Percentiles rank a stretch among this genome's conserved stretches.
Conservation (phyloP, 1,140 invertebrate genomes). For the Cotesia typhae region DNA sequence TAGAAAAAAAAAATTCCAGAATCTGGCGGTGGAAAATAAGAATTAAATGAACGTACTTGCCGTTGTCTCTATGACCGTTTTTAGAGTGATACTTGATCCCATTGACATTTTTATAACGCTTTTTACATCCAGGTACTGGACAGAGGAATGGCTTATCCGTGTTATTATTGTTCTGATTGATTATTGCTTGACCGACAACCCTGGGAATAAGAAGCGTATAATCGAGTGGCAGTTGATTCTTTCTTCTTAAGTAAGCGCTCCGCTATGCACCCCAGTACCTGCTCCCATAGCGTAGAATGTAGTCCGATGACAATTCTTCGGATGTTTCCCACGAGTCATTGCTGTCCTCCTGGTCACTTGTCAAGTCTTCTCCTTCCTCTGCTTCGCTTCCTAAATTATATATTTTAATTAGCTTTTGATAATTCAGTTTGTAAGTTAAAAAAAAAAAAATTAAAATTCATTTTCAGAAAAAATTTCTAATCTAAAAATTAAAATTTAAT, state of each 20-base stretch:
- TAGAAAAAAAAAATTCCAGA: neutral
- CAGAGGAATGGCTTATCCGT: slow-evolving; percentile 81
- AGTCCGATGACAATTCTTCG: slow-evolving; percentile 80
- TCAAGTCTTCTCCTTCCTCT: slow-evolving; percentile 73
- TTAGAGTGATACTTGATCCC: slow-evolving; percentile 88
- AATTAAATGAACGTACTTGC: slow-evolving; percentile 70
- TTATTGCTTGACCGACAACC: slow-evolving; percentile 39
- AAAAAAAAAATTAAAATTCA: too few relatives aligned
- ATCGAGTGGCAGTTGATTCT: slow-evolving; percentile 28
- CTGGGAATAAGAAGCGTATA: slow-evolving; percentile 41
- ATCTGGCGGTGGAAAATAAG: neutral
- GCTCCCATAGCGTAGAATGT: slow-evolving; percentile 77
- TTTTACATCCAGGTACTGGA: slow-evolving; percentile 85
- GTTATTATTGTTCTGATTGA: slow-evolving; percentile 42
- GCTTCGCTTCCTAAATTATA: slow-evolving; percentile 70
- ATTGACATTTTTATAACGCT: slow-evolving; percentile 88
- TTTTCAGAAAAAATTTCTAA: too few relatives aligned
- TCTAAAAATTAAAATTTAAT: too few relatives aligned
- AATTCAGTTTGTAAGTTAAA: too few relatives aligned
- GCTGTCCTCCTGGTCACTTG: slow-evolving; percentile 76
- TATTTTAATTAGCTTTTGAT: neutral
- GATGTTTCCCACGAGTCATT: slow-evolving; percentile 83
- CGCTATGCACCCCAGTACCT: slow-evolving; percentile 64
- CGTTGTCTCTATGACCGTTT: slow-evolving; percentile 84
- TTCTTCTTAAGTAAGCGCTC: slow-evolving; percentile 27